Evolutionary conservation across 2,113 vertebrate species (phyloP).

Genomic region (Sinocyclocheilus grahami): DNA sequence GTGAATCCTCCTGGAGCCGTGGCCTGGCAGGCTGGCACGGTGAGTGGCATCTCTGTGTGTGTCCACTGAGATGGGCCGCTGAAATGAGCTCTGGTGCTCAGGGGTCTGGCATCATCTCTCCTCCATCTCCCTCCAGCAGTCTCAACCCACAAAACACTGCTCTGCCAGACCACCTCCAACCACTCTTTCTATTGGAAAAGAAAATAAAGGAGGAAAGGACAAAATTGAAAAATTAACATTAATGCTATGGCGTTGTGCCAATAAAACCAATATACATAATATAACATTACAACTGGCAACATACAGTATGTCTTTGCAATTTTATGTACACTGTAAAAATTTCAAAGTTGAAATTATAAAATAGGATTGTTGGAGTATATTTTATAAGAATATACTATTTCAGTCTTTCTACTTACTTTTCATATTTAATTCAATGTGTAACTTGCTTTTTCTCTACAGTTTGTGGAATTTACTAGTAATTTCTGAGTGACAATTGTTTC

Average conservation of each 20-base stretch:
- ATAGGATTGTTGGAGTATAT: too few relatives aligned
- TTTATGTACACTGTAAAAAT: neutral
- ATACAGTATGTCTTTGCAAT: too few relatives aligned
- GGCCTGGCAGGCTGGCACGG: slow-evolving; percentile 11
- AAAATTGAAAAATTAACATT: neutral
- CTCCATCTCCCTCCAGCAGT: slow-evolving; percentile 16
- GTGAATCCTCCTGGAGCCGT: neutral
- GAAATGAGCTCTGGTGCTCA: slow-evolving; percentile 39
- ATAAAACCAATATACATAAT: neutral
- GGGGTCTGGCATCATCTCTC: slow-evolving; percentile 29
- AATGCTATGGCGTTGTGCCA: neutral
- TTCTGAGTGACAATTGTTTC: too few relatives aligned
- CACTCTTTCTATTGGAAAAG: neutral
- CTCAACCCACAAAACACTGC: slow-evolving; percentile 21
- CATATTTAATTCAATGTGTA: too few relatives aligned
- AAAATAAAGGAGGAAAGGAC: neutral
- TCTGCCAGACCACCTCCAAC: neutral
- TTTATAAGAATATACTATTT: too few relatives aligned
- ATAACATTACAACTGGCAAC: too few relatives aligned
- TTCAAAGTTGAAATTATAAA: too few relatives aligned
- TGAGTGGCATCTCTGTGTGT: slow-evolving; percentile 28
- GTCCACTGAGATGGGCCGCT: slow-evolving; percentile 15
- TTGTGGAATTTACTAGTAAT: too few relatives aligned
- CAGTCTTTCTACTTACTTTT: too few relatives aligned
- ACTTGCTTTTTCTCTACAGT: too few relatives aligned